Percentiles rank a stretch among this genome's conserved stretches.
Evolutionary conservation across 2,888 invertebrate species (phyloP).

Genomic region (Tuberolachnus salignus): DNA sequence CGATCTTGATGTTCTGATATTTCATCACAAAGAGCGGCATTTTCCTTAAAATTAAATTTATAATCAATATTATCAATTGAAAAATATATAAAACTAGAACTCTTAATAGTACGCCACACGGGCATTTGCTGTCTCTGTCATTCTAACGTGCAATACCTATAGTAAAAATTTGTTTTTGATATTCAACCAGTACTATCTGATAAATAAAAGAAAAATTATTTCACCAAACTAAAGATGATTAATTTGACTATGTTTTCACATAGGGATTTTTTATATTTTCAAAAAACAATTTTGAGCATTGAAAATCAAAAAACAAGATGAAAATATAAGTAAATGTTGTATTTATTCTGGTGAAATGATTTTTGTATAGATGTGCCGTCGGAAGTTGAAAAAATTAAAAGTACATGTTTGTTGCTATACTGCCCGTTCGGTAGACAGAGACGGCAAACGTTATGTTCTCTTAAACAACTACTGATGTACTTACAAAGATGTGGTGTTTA

Average conservation of each 20-base stretch:
- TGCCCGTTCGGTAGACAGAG: not conserved
- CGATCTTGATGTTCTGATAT: slow-evolving; percentile 83
- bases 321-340: not conserved
- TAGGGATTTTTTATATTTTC: too few species aligned
- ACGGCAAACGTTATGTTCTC: not conserved
- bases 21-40: slow-evolving; percentile 86
- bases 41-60: slow-evolving; percentile 68
- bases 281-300: too few species aligned
- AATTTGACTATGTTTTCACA: not conserved
- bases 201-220: not conserved
- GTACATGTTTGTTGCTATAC: not conserved
- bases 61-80: slow-evolving; percentile 56
- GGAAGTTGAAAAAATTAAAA: not conserved
- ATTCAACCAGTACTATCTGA: not conserved
- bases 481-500: slow-evolving; percentile 72
- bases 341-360: not conserved
- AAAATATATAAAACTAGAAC: not conserved
- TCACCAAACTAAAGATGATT: not conserved
- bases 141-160: not conserved
- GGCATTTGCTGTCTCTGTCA: too few species aligned
- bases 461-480: slow-evolving; percentile 60
- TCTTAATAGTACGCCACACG: too few species aligned
- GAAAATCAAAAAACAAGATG: not conserved
- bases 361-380: too few species aligned
- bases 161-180: not conserved